A percentile compares a stretch with the other conserved stretches of the same genome.
These are phyloP conservation scores for Drosophila orosa DNA, from an alignment of 1,140 invertebrate species.

Conservation along the genomic window DNA sequence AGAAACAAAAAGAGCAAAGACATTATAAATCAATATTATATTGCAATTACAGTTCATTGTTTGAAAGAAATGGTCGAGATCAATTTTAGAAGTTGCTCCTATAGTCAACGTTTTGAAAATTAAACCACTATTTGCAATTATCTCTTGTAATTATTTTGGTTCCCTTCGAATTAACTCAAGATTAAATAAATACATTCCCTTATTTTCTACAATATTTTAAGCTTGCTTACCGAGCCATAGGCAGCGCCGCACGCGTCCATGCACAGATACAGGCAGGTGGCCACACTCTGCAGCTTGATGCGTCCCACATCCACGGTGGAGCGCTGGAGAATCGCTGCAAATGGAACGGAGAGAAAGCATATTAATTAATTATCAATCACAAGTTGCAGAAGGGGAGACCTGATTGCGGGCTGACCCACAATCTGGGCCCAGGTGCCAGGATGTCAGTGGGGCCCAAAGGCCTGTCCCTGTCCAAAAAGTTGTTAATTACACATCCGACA, in stretches of 20 bases:
- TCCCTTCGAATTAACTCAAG: background rate
- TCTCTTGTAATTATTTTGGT: background rate
- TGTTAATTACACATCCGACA: slow-evolving; percentile 64
- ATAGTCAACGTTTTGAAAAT: background rate
- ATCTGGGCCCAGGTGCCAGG: slow-evolving; percentile 56
- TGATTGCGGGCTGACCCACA: slow-evolving; percentile 55
- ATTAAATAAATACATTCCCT: background rate
- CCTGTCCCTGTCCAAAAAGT: slow-evolving; percentile 24
- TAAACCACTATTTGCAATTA: too few species aligned
- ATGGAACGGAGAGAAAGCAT: slow-evolving; percentile 58
- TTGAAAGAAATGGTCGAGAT: background rate
- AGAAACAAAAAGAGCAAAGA: too few species aligned
- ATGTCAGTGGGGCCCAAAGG: slow-evolving; percentile 46
- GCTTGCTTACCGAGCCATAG: slow-evolving; percentile 92
- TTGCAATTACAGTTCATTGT: background rate
- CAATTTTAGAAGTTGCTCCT: too few species aligned
- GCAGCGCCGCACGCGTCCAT: slow-evolving; percentile 93
- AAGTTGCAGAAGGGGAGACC: slow-evolving; percentile 43
- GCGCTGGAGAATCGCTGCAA: slow-evolving; percentile 92
- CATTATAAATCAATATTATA: slow-evolving; percentile 5
- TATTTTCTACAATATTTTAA: background rate
- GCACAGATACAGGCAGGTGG: slow-evolving; percentile 92
- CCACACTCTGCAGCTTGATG: slow-evolving; percentile 92
- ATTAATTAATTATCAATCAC: slow-evolving; percentile 78
- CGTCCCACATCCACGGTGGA: slow-evolving; percentile 90